Conservation (phyloP, 1,140 invertebrate genomes). For the Dinoponera quadriceps region DNA sequence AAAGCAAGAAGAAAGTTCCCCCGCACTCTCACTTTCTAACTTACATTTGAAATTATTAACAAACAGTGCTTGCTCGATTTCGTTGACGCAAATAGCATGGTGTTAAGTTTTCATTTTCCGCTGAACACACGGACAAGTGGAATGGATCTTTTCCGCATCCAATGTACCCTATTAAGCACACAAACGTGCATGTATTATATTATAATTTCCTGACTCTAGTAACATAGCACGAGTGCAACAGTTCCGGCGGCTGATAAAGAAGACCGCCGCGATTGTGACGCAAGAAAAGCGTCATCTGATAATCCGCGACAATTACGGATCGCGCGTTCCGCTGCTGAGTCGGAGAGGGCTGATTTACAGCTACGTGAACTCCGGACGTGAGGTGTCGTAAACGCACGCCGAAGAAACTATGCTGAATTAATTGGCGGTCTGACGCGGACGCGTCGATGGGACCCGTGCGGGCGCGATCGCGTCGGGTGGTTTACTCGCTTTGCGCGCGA, state of each 20-base stretch:
- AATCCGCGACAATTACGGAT: no score
- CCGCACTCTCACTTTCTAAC: background rate
- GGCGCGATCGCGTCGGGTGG: slow-evolving; percentile 32
- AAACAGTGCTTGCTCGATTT: no score
- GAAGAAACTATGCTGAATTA: slow-evolving; percentile 39
- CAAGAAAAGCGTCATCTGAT: background rate
- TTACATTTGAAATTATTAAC: no score
- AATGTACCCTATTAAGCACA: no score
- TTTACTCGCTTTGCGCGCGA: slow-evolving; percentile 49
- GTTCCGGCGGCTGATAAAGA: background rate
- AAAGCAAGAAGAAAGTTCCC: background rate
- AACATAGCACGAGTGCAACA: background rate
- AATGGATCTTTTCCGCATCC: no score
- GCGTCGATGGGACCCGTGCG: slow-evolving; percentile 18
- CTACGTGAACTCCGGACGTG: slow-evolving; percentile 3
- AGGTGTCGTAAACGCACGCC: slow-evolving; percentile 30
- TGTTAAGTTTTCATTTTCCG: no score
- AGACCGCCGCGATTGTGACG: background rate
- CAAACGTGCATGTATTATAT: background rate
- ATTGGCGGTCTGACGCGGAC: slow-evolving; percentile 46
- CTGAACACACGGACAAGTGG: no score
- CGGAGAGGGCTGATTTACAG: background rate
- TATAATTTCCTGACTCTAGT: background rate
- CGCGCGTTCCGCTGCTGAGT: no score
- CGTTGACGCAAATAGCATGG: no score